Percentiles rank a stretch among this genome's conserved stretches.
Evolutionary conservation across 2,888 invertebrate species (phyloP).

Genomic region (Pseudoips prasinana): DNA sequence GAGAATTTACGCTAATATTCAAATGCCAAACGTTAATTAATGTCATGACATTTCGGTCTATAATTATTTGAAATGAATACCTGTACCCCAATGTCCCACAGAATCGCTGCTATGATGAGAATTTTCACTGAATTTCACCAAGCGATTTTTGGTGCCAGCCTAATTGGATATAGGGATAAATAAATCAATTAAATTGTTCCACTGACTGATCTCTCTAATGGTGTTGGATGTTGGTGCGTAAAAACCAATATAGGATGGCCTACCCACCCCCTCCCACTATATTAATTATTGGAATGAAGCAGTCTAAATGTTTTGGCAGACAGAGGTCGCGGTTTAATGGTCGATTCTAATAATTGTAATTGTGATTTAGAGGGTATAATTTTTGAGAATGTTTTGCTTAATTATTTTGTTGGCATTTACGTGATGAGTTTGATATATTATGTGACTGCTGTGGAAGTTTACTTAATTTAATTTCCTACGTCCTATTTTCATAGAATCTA

Average conservation of each 20-base stretch:
- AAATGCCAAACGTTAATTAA: too few relatives aligned
- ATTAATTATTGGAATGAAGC: conserved; percentile 14
- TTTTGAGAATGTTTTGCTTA: background rate
- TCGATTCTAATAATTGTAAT: conserved; percentile 4
- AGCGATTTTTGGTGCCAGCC: conserved; percentile 42
- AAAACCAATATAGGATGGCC: conserved; percentile 38
- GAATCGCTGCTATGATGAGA: conserved; percentile 12
- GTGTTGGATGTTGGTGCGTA: conserved; percentile 43
- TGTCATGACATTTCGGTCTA: background rate
- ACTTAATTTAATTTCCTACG: too few relatives aligned
- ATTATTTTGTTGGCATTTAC: background rate
- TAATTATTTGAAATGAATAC: conserved; percentile 12
- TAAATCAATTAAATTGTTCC: conserved; percentile 76
- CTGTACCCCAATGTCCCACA: background rate
- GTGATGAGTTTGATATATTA: too few relatives aligned
- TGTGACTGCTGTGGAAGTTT: too few relatives aligned
- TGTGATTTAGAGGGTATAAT: conserved; percentile 1
- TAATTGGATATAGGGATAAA: conserved; percentile 65
- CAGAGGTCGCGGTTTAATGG: conserved; percentile 6
- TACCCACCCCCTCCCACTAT: conserved; percentile 9
- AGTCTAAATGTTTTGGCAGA: conserved; percentile 10
- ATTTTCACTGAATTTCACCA: conserved; percentile 29
- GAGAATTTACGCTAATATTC: too few relatives aligned
- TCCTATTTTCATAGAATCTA: too few relatives aligned
- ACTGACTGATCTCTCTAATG: conserved; percentile 55